phyloP scores from a whole-genome alignment of 1,140 invertebrate genomes.

The Gryon sp. region DNA sequence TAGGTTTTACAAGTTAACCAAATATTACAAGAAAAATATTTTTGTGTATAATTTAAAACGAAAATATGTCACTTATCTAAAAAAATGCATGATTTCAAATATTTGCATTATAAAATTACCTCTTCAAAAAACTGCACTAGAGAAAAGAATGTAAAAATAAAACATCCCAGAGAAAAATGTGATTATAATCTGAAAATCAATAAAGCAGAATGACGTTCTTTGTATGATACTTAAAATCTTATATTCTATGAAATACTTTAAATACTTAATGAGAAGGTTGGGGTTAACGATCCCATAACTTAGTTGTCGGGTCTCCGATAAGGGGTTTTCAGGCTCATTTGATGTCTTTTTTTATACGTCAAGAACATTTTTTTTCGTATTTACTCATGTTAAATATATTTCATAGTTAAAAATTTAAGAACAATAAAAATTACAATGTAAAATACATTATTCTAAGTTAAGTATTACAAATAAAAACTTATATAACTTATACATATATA shows the following conservation, averaged over 20 bases:
- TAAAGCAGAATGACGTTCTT: conserved; percentile 42
- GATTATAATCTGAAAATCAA: conserved; percentile 49
- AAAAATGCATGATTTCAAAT: too few relatives aligned
- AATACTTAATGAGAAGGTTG: conserved; percentile 43
- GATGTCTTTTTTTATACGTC: conserved; percentile 11
- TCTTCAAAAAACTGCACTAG: neutral
- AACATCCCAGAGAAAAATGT: conserved; percentile 38
- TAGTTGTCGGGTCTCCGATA: conserved; percentile 51
- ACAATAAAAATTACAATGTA: too few relatives aligned
- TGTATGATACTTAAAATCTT: conserved; percentile 48
- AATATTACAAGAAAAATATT: too few relatives aligned
- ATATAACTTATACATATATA: too few relatives aligned
- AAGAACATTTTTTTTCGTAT: conserved; percentile 14
- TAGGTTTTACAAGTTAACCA: too few relatives aligned
- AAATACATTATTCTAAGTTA: too few relatives aligned
- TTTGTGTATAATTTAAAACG: too few relatives aligned
- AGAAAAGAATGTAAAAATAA: conserved; percentile 9
- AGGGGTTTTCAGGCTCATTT: conserved; percentile 28
- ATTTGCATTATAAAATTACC: too few relatives aligned
- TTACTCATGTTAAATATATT: conserved; percentile 10
- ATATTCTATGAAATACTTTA: conserved; percentile 54
- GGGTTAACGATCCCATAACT: conserved; percentile 61
- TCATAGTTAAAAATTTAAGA: neutral
- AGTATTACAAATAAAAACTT: too few relatives aligned
- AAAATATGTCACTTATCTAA: too few relatives aligned